These are phyloP conservation scores for Melanerpes formicivorus DNA, from an alignment of 2,113 vertebrate species.

Conservation along the genomic window DNA sequence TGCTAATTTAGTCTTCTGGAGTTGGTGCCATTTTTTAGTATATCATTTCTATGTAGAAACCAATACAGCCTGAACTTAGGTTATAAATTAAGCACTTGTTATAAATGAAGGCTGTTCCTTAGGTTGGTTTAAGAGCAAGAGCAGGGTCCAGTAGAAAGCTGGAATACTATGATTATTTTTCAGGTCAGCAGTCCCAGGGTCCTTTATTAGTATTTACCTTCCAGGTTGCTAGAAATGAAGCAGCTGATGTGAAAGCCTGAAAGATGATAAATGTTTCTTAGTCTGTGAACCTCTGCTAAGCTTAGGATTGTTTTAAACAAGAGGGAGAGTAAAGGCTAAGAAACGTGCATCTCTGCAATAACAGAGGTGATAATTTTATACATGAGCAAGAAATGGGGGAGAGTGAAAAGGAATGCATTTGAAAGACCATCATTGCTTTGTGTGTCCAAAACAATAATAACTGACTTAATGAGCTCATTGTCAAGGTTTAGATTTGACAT, in stretches of 20 bases:
- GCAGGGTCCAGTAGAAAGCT: background rate
- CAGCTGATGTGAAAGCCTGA: background rate
- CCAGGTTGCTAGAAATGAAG: background rate
- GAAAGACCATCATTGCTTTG: background rate
- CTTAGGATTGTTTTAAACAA: background rate
- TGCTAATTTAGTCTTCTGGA: background rate
- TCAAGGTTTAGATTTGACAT: background rate
- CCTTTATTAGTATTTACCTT: background rate
- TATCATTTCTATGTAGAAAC: background rate
- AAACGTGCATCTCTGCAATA: background rate
- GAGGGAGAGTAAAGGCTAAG: background rate
- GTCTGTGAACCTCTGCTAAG: background rate
- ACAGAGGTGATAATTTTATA: background rate
- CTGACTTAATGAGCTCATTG: background rate
- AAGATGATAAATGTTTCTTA: background rate
- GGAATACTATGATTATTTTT: background rate
- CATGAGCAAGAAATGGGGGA: background rate
- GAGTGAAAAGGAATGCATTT: background rate
- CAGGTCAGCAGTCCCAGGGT: background rate
- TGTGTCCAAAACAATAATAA: slow-evolving; percentile 13
- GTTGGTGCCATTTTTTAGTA: background rate
- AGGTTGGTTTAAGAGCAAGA: background rate
- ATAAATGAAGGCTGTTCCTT: background rate
- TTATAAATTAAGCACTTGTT: background rate
- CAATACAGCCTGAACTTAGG: background rate